These are phyloP conservation scores for Florisuga fusca DNA, from an alignment of 2,797 vertebrate species.

Conservation along the genomic window DNA sequence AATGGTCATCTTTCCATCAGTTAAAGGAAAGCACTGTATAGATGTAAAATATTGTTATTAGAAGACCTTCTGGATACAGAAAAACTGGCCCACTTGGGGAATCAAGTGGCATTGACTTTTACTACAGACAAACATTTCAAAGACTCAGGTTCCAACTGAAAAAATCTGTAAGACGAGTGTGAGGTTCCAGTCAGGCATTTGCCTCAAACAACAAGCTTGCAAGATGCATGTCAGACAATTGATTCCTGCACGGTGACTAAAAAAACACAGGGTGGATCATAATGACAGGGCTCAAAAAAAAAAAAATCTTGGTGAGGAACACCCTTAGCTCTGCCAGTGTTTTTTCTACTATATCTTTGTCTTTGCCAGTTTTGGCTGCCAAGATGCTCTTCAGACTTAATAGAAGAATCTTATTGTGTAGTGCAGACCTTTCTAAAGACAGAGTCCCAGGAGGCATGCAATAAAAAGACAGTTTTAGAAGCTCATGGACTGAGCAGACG, in stretches of 20 bases:
- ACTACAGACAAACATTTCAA: neutral
- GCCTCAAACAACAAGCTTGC: too few relatives aligned
- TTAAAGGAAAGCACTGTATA: neutral
- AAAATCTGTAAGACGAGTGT: neutral
- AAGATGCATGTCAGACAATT: too few relatives aligned
- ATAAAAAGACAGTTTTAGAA: neutral
- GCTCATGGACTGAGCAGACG: neutral
- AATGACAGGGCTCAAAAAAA: neutral
- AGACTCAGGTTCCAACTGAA: neutral
- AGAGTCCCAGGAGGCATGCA: neutral
- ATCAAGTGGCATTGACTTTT: neutral
- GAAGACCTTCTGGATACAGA: neutral
- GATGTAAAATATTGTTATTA: neutral
- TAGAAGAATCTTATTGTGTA: neutral
- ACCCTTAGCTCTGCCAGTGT: neutral
- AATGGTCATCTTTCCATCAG: neutral
- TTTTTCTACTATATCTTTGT: neutral
- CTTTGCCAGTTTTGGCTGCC: neutral
- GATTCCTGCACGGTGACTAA: too few relatives aligned
- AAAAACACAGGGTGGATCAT: too few relatives aligned
- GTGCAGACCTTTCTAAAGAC: neutral
- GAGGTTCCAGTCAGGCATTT: too few relatives aligned
- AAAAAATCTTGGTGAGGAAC: neutral
- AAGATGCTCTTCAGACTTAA: neutral
- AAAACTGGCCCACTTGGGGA: neutral